Percentiles rank a stretch among this genome's conserved stretches.
Evolutionary conservation across 2,888 invertebrate species (phyloP).

Genomic region (Tetragonisca angustula): DNA sequence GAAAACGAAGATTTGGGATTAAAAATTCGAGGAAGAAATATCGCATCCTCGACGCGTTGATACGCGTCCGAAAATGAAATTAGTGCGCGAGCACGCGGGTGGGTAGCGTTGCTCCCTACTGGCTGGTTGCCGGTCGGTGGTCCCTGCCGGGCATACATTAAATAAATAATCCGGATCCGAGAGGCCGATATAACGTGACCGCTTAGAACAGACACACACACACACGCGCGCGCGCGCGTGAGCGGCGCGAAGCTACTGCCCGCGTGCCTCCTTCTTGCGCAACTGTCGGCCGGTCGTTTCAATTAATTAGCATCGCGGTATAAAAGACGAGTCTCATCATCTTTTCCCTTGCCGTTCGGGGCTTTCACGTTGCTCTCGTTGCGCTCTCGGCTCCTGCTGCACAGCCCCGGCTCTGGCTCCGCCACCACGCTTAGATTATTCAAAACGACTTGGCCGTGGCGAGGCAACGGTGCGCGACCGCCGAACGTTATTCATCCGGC

Average conservation of each 20-base stretch:
- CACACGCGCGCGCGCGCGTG: too few relatives aligned
- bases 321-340: conserved; percentile 72
- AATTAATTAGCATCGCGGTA: conserved; percentile 72
- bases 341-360: conserved; percentile 39
- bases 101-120: conserved; percentile 66
- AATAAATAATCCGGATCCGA: conserved; percentile 70
- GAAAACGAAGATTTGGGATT: too few relatives aligned
- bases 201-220: conserved; percentile 63
- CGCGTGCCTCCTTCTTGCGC: conserved; percentile 68
- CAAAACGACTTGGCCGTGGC: conserved; percentile 65
- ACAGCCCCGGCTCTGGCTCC: too few relatives aligned
- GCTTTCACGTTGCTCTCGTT: conserved; percentile 40
- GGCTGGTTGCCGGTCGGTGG: conserved; percentile 68
- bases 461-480: conserved; percentile 51
- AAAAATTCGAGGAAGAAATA: too few relatives aligned
- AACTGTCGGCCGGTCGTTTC: conserved; percentile 73
- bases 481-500: conserved; percentile 64
- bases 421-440: conserved; percentile 64
- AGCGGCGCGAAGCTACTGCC: conserved; percentile 66
- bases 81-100: conserved; percentile 65
- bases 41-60: conserved; percentile 22
- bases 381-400: not conserved
- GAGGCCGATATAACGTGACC: conserved; percentile 61
- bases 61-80: conserved; percentile 68
- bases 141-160: conserved; percentile 67